These are phyloP conservation scores for Strigamia maritima DNA, from an alignment of 2,888 invertebrate species.

Conservation along the genomic window DNA sequence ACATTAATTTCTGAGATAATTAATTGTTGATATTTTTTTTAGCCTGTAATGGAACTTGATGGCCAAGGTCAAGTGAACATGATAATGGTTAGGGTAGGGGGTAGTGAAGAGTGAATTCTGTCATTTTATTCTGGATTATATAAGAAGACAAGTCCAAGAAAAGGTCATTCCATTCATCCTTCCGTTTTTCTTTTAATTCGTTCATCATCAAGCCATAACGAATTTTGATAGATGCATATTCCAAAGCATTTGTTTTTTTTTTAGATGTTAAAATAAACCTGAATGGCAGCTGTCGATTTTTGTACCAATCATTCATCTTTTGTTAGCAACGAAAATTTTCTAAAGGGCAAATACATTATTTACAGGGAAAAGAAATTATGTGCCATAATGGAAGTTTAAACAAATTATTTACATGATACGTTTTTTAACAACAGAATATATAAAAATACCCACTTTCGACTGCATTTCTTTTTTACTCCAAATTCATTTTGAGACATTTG, in stretches of 20 bases:
- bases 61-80: slow-evolving; percentile 42
- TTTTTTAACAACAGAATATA: background rate
- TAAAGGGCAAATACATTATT: slow-evolving; percentile 14
- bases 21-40: slow-evolving; percentile 31
- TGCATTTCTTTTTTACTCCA: slow-evolving; percentile 11
- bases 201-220: slow-evolving; percentile 17
- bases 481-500: background rate
- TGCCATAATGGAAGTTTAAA: slow-evolving; percentile 1
- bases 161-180: slow-evolving; percentile 31
- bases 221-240: slow-evolving; percentile 26
- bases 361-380: background rate
- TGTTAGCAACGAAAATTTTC: slow-evolving; percentile 1
- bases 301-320: slow-evolving; percentile 17
- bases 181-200: slow-evolving; percentile 9
- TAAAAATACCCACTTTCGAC: background rate
- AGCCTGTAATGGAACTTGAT: slow-evolving; percentile 42
- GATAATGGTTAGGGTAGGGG: slow-evolving; percentile 41
- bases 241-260: background rate
- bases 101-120: slow-evolving; percentile 41
- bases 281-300: slow-evolving; percentile 16
- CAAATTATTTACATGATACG: background rate
- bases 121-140: slow-evolving; percentile 3
- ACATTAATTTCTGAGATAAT: background rate
- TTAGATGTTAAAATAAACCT: background rate
- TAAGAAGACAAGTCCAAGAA: slow-evolving; percentile 13